Evolutionary conservation across 2,113 vertebrate species (phyloP), one percentile per base, ranked within the genome.

Genomic region (Rhipidura dahli): DNA sequence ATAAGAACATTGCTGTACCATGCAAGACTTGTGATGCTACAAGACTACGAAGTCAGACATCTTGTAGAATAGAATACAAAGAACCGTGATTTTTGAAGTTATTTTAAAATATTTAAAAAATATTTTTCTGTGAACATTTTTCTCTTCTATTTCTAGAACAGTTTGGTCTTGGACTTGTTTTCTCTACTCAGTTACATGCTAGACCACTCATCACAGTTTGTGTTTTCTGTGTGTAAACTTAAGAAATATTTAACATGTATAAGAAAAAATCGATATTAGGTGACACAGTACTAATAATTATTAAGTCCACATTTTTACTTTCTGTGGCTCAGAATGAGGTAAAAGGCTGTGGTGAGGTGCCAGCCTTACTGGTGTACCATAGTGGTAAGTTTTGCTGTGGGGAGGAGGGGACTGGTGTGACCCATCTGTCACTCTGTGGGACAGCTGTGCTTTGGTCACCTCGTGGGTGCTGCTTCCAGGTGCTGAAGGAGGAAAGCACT

Each of bases 291-390:
- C 22, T 69, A 33, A 39, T 73, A 76, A 44, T 64, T 31, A 42
- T 9, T 4, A 72, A 61, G 40, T 56, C 22, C 42, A 9, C 26
- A 8, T 56, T 60, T 79, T 65, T 64, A 18, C 35, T 83, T 49
- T 23, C 42, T 53, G 2, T 86, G 61, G n/a, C 23, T 63, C 47
- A 26, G 23, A 80, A 8, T 28, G 16, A 26, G 53, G 23, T 3
- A 3, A 39, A 59, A 37, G 57, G 35, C 27, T 19, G 5, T 10
- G 39, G 63, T 1, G 11, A 60, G n/a, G 15, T 21, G 21, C 33
- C 17, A 30, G 23, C 11, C 1, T 49, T n/a, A 12, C 13, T 23
- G 9, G 8, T 53, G 64, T 61, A 2, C 30, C 0, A 0, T 11
- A 33, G 33, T 45, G 28, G 4, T 28, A 17, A 12, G 21, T 31